Base-by-base conservation (phyloP, 2,797 vertebrate genomes). In the Anas acuta region DNA sequence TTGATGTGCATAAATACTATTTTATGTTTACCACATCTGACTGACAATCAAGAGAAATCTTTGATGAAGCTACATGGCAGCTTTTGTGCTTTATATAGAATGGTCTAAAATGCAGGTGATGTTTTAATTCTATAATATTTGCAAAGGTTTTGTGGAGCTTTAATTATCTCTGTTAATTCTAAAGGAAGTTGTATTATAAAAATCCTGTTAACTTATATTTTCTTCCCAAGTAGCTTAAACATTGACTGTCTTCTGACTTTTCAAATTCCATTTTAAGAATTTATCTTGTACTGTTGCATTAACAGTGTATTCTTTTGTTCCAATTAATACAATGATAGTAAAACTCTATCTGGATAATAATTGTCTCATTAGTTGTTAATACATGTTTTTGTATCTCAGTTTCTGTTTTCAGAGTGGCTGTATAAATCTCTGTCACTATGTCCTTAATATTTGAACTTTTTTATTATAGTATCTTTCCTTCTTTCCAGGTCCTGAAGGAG, bases 401-500 rank as follows among this genome's bases (percentile, higher is more conserved):
- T 74, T 94, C 45, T 78, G 32, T 6, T 56, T n/a, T 67, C 18
- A 26, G 54, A 53, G 11, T 49, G 30, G 6, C 10, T 18, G 7
- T 58, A 49, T 73, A 39, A 56, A 73, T 73, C 57, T 57, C 14
- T 64, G 11, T 21, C 30, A 5, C 15, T 66, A 2, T 39, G 47
- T 77, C 33, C 56, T 72, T 73, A 33, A 14, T 7, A 35, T 76
- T 61, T 54, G 14, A 49, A 26, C 12, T 37, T 45, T 35, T 66
- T 28, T 18, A 64, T 21, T 72, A 25, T 4, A 39, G 2, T 73
- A 3, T 35, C 84, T 81, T 21, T 39, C 6, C 80, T 84, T 12
- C 83, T 71, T 78, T 93, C 26, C 89, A 98, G 98, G 98, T 9
- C 97, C 98, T 35, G 98, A 98, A 96, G 98, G 98, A 35, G 98